A percentile compares a stretch with the other conserved stretches of the same genome.
Conservation (phyloP, 2,888 invertebrate genomes). For the Plebejus anna region DNA sequence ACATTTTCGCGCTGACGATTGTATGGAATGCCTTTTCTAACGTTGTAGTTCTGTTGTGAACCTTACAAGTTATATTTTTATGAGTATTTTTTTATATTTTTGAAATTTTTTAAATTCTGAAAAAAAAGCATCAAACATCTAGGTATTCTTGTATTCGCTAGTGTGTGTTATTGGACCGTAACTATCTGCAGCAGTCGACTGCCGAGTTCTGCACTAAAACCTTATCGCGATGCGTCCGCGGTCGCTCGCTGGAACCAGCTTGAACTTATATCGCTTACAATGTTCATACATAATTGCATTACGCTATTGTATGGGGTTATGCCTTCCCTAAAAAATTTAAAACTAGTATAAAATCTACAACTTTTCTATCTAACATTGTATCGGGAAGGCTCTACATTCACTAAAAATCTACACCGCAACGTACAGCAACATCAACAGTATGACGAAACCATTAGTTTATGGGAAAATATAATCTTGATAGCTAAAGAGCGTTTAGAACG, state of each 20-base stretch:
- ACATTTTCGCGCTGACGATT: too few species aligned
- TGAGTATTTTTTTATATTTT: too few species aligned
- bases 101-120: too few species aligned
- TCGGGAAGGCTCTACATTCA: too few species aligned
- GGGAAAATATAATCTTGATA: conserved; percentile 27
- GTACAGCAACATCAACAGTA: background rate
- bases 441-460: conserved; percentile 25
- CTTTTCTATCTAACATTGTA: too few species aligned
- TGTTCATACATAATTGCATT: conserved; percentile 9
- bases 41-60: too few species aligned
- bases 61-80: too few species aligned
- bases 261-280: conserved; percentile 4
- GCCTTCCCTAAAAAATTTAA: too few species aligned
- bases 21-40: too few species aligned
- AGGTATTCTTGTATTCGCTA: background rate
- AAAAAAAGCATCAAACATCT: background rate
- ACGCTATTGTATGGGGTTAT: background rate
- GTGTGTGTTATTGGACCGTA: conserved; percentile 16
- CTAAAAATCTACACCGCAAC: background rate
- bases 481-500: conserved; percentile 29
- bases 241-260: conserved; percentile 5
- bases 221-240: conserved; percentile 15
- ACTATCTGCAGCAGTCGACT: conserved; percentile 1
- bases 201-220: conserved; percentile 20
- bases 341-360: too few species aligned